Evolutionary conservation across 2,797 vertebrate species (phyloP).

Genomic region (Lateolabrax maculatus): DNA sequence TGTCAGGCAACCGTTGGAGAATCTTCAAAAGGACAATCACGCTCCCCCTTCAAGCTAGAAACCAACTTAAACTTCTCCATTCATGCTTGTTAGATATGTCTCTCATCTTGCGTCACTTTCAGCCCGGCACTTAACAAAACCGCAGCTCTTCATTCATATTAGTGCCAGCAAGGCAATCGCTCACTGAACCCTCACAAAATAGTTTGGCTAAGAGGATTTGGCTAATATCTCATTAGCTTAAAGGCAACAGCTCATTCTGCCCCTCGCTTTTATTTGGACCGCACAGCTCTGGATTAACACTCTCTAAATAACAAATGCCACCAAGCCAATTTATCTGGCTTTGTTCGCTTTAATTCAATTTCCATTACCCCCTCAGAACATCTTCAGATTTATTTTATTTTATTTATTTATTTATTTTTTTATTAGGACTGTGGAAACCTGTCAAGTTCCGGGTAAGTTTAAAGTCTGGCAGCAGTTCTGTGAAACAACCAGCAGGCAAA

Average conservation of each 20-base stretch:
- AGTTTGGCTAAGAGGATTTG: constrained; percentile 83
- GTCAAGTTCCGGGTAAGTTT: constrained; percentile 31
- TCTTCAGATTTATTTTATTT: no score
- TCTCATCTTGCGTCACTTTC: constrained; percentile 52
- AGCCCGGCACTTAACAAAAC: constrained; percentile 49
- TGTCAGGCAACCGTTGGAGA: background rate
- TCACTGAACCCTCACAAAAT: constrained; percentile 80
- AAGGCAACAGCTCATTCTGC: constrained; percentile 77
- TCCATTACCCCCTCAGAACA: constrained; percentile 43
- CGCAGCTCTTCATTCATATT: constrained; percentile 66
- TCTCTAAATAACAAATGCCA: constrained; percentile 76
- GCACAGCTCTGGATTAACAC: constrained; percentile 74
- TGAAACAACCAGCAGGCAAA: constrained; percentile 52
- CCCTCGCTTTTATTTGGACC: constrained; percentile 75
- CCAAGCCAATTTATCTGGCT: constrained; percentile 75
- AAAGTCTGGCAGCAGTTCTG: constrained; percentile 48
- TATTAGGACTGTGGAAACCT: constrained; percentile 38
- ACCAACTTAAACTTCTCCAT: constrained; percentile 30
- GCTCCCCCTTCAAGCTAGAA: background rate
- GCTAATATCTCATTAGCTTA: constrained; percentile 83
- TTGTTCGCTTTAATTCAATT: constrained; percentile 78
- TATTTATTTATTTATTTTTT: no score
- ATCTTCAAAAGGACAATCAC: background rate
- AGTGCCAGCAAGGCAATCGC: constrained; percentile 66
- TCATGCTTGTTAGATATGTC: constrained; percentile 33